These are phyloP conservation scores for Himalopsyche japonica DNA, from an alignment of 2,888 invertebrate species.

Conservation along the genomic window DNA sequence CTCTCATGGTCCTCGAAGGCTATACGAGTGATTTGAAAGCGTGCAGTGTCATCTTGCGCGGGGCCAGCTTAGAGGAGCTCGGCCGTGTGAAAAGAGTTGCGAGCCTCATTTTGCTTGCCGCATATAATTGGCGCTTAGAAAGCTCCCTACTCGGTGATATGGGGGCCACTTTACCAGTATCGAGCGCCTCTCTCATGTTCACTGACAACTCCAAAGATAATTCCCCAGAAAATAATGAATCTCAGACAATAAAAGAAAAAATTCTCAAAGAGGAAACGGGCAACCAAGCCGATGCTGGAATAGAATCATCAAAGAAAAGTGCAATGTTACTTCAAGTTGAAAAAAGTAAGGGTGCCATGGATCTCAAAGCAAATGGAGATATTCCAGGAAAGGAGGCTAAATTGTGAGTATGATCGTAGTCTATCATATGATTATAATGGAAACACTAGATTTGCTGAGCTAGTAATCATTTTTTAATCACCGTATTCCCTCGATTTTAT, in stretches of 20 bases:
- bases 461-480: too few relatives aligned
- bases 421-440: too few relatives aligned
- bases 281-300: background rate
- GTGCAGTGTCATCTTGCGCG: conserved; percentile 86
- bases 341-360: background rate
- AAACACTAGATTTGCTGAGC: too few relatives aligned
- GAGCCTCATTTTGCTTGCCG: conserved; percentile 77
- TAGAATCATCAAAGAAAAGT: background rate
- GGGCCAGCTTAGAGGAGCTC: conserved; percentile 72
- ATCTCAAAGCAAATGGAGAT: background rate
- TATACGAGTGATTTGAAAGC: conserved; percentile 82
- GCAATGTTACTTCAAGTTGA: background rate
- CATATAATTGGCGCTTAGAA: conserved; percentile 92
- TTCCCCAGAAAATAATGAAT: conserved; percentile 45
- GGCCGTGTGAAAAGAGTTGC: conserved; percentile 81
- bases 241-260: conserved; percentile 23
- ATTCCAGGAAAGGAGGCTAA: background rate
- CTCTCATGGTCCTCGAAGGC: conserved; percentile 92
- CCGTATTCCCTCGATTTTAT: too few relatives aligned
- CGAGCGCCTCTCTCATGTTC: conserved; percentile 50
- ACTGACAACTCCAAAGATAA: conserved; percentile 51
- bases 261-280: background rate
- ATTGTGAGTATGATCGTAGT: background rate
- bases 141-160: conserved; percentile 90
- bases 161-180: conserved; percentile 57